phyloP scores from a whole-genome alignment of 1,140 invertebrate species.

The Pentalonia nigronervosa region DNA sequence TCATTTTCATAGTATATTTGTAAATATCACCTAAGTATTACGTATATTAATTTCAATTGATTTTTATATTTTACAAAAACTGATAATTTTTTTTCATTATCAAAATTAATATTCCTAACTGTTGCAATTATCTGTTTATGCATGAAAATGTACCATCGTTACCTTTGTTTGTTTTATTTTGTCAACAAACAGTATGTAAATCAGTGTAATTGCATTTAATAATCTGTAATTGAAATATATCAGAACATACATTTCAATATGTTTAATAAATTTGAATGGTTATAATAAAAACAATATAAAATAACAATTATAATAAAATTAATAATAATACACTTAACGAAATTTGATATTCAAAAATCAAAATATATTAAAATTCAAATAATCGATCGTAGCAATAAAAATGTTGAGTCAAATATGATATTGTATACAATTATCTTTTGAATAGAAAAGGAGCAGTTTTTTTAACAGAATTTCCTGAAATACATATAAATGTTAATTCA shows the following conservation, averaged over 20 bases:
- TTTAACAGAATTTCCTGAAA: not conserved
- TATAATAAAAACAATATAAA: no score
- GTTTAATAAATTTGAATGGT: not conserved
- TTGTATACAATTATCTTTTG: not conserved
- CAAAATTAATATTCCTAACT: not conserved
- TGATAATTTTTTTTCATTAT: not conserved
- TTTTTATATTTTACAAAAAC: not conserved
- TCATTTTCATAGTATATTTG: not conserved
- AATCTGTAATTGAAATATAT: not conserved
- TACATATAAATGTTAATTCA: not conserved
- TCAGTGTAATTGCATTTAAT: not conserved
- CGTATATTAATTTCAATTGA: not conserved
- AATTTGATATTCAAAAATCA: not conserved
- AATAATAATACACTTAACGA: not conserved
- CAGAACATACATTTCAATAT: not conserved
- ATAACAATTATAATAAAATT: not conserved
- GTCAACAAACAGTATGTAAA: conserved; percentile 22
- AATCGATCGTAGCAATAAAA: not conserved
- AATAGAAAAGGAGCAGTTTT: not conserved
- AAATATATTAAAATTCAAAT: not conserved
- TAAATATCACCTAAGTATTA: not conserved
- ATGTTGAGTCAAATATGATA: not conserved
- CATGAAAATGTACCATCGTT: not conserved
- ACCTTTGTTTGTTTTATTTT: not conserved
- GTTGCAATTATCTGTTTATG: not conserved